Percentiles rank a stretch among this genome's conserved stretches.
phyloP scores from a whole-genome alignment of 2,888 invertebrate genomes.

The Taphrorychus bicolor region DNA sequence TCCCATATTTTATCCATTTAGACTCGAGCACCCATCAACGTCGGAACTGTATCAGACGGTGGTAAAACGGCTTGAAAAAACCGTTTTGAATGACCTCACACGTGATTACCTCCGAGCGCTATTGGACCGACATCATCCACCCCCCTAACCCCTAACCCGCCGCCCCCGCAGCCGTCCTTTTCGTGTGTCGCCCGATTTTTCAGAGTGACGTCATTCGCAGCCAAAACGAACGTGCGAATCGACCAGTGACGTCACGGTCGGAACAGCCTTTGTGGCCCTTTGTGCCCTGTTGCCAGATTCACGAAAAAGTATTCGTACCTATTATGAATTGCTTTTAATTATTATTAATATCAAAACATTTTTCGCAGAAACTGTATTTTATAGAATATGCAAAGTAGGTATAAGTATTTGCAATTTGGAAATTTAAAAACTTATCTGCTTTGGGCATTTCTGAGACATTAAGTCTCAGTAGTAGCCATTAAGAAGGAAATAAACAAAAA shows the following conservation, averaged over 20 bases:
- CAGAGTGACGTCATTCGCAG: conserved; percentile 44
- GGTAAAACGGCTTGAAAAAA: neutral
- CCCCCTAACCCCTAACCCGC: neutral
- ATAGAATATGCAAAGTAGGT: too few relatives aligned
- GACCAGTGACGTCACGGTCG: conserved; percentile 46
- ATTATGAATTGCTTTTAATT: too few relatives aligned
- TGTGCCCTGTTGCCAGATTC: conserved; percentile 13
- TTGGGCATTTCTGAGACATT: too few relatives aligned
- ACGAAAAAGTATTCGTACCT: too few relatives aligned
- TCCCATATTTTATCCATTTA: too few relatives aligned
- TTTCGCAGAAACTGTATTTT: too few relatives aligned
- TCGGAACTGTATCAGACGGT: neutral
- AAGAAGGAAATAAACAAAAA: too few relatives aligned
- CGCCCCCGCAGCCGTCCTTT: neutral
- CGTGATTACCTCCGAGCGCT: conserved; percentile 10
- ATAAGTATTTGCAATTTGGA: too few relatives aligned
- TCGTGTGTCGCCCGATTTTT: conserved; percentile 4
- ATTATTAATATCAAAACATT: too few relatives aligned
- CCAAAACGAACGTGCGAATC: conserved; percentile 41
- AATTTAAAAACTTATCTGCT: too few relatives aligned
- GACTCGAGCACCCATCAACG: too few relatives aligned
- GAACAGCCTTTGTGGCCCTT: conserved; percentile 13
- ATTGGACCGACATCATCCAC: conserved; percentile 1
- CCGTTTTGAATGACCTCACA: conserved; percentile 1
- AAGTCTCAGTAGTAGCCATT: too few relatives aligned